Percentiles rank a stretch among this genome's conserved stretches.
phyloP scores from a whole-genome alignment of 2,797 vertebrate species.

The Bufotes viridis region DNA sequence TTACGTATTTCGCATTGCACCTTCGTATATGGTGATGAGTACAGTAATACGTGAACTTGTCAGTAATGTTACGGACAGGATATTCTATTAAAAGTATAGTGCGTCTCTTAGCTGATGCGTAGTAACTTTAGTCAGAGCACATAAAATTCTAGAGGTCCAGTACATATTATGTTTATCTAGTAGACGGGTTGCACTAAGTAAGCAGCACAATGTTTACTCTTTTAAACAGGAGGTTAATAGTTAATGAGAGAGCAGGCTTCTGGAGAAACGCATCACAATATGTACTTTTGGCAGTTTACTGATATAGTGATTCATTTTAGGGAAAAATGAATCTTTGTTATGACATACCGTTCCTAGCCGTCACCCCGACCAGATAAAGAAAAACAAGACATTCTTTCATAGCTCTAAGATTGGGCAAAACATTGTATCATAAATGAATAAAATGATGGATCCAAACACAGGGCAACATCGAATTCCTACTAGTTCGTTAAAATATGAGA shows the following conservation, averaged over 20 bases:
- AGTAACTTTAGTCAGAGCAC: not conserved
- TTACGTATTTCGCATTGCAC: too few relatives aligned
- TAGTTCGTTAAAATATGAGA: too few relatives aligned
- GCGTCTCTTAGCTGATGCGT: not conserved
- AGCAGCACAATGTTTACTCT: constrained; percentile 17
- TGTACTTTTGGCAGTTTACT: not conserved
- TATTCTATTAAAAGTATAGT: not conserved
- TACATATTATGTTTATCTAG: constrained; percentile 18
- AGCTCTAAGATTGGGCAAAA: not conserved
- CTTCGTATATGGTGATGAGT: not conserved
- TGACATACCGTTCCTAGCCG: not conserved
- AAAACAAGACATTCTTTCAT: not conserved
- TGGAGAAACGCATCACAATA: not conserved
- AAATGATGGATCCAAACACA: too few relatives aligned
- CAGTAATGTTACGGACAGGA: not conserved
- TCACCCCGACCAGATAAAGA: not conserved
- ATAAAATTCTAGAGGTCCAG: not conserved
- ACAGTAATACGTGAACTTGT: not conserved
- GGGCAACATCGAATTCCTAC: too few relatives aligned
- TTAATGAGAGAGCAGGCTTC: constrained; percentile 1
- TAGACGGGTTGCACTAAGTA: constrained; percentile 32
- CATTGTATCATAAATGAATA: not conserved
- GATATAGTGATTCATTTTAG: constrained; percentile 17
- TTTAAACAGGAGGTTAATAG: constrained; percentile 29
- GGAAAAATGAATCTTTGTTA: not conserved